Evolutionary conservation across 35 echinoderm and acorn worm genomes (phyloP).

Genomic region (Stichopus chloronotus): DNA sequence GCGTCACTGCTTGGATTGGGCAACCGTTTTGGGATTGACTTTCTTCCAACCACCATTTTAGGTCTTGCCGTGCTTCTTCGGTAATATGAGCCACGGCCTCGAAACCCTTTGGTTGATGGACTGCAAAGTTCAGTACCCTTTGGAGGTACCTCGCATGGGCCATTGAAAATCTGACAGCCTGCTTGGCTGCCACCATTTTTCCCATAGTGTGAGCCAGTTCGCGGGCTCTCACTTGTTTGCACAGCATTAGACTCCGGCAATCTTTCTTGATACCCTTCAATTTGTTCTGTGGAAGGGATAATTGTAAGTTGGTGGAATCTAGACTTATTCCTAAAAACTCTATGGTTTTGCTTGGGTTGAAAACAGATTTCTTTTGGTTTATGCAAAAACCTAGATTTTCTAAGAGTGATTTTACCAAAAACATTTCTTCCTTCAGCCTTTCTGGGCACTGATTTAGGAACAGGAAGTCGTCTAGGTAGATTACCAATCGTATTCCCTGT

Average conservation of each 20-base stretch:
- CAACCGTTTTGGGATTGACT: constrained; percentile 34
- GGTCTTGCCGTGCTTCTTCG: background rate
- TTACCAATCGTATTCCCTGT: constrained; percentile 14
- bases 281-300: constrained; percentile 48
- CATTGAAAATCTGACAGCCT: constrained; percentile 43
- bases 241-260: background rate
- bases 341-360: constrained; percentile 20
- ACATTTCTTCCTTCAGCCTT: background rate
- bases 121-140: background rate
- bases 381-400: constrained; percentile 3
- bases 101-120: background rate
- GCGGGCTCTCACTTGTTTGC: background rate
- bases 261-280: constrained; percentile 4
- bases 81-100: background rate
- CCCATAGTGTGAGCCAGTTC: constrained; percentile 26
- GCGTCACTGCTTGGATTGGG: background rate
- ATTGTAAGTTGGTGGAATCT: constrained; percentile 17
- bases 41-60: constrained; percentile 47
- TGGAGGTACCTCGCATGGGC: constrained; percentile 37
- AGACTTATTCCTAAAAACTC: background rate
- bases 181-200: constrained; percentile 25
- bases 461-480: constrained; percentile 56
- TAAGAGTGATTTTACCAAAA: background rate
- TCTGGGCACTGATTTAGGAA: background rate
- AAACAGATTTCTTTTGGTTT: constrained; percentile 41